Conservation (phyloP, 2,113 vertebrate genomes). For the Acanthochromis polyacanthus region DNA sequence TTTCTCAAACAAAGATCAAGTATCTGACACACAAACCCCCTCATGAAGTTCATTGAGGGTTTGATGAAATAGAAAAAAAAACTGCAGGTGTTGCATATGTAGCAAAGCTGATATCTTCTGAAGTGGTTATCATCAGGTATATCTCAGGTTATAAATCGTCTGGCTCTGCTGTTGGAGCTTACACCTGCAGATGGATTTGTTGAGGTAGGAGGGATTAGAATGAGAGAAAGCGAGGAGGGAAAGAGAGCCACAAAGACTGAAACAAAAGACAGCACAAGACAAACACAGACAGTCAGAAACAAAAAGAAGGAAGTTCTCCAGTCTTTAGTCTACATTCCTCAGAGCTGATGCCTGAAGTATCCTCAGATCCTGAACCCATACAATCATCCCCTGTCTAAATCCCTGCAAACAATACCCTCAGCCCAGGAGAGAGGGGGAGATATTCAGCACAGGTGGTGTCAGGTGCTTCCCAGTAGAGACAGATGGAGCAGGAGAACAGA, state of each 20-base stretch:
- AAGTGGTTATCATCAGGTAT: constrained; percentile 29
- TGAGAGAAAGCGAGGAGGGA: constrained; percentile 40
- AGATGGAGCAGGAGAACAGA: constrained; percentile 70
- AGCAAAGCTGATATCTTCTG: constrained; percentile 30
- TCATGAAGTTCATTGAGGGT: constrained; percentile 9
- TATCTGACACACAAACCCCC: constrained; percentile 26
- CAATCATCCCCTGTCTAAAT: constrained; percentile 66
- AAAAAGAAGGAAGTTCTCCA: constrained; percentile 80
- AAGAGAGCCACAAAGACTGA: constrained; percentile 53
- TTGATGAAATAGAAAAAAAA: constrained; percentile 19
- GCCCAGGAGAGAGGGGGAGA: constrained; percentile 55
- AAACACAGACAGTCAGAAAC: constrained; percentile 73
- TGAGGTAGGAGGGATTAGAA: constrained; percentile 52
- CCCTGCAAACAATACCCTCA: constrained; percentile 71
- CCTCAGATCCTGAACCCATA: constrained; percentile 72
- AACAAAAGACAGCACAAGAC: constrained; percentile 62
- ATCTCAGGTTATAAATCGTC: constrained; percentile 30
- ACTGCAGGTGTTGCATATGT: constrained; percentile 14
- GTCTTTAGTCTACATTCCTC: constrained; percentile 76
- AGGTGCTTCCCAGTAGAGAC: constrained; percentile 72
- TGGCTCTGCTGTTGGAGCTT: constrained; percentile 15
- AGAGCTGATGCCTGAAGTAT: constrained; percentile 66
- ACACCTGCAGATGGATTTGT: constrained; percentile 65
- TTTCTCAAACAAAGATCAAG: constrained; percentile 51
- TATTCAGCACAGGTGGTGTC: constrained; percentile 74